Evolutionary conservation across 2,888 invertebrate genomes (phyloP).

Genomic region (Gortyna flavago): DNA sequence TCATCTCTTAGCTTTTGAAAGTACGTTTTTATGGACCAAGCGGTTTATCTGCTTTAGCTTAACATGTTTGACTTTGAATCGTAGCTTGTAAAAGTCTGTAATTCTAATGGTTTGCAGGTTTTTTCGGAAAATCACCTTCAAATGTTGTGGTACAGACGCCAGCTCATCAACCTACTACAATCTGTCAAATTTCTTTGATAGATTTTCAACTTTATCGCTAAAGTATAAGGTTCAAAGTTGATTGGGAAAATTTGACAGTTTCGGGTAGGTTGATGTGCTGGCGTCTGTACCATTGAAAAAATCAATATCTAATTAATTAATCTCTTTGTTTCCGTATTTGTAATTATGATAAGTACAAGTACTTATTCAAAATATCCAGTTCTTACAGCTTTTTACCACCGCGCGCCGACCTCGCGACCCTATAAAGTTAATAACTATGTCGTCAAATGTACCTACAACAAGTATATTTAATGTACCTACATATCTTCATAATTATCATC

Average conservation of each 20-base stretch:
- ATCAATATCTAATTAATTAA: constrained; percentile 17
- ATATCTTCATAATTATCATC: constrained; percentile 68
- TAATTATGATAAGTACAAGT: constrained; percentile 27
- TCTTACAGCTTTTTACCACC: constrained; percentile 62
- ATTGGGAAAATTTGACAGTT: too few relatives aligned
- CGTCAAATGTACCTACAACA: constrained; percentile 63
- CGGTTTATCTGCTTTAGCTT: constrained; percentile 45
- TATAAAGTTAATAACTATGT: constrained; percentile 71
- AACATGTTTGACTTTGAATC: constrained; percentile 38
- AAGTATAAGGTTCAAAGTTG: too few relatives aligned
- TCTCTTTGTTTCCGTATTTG: constrained; percentile 16
- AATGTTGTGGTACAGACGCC: too few relatives aligned
- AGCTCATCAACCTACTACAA: too few relatives aligned
- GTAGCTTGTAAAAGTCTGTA: constrained; percentile 1
- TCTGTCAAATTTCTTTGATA: too few relatives aligned
- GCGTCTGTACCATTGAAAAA: constrained; percentile 9
- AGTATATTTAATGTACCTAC: constrained; percentile 66
- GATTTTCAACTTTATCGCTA: too few relatives aligned
- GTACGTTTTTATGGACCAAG: constrained; percentile 41
- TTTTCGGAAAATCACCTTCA: constrained; percentile 30
- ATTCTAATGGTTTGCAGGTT: neutral
- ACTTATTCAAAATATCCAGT: constrained; percentile 57
- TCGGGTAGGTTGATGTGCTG: too few relatives aligned
- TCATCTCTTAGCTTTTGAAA: constrained; percentile 34
- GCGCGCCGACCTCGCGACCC: constrained; percentile 52